phyloP scores from a whole-genome alignment of 2,888 invertebrate species.

The Eilema caniola region DNA sequence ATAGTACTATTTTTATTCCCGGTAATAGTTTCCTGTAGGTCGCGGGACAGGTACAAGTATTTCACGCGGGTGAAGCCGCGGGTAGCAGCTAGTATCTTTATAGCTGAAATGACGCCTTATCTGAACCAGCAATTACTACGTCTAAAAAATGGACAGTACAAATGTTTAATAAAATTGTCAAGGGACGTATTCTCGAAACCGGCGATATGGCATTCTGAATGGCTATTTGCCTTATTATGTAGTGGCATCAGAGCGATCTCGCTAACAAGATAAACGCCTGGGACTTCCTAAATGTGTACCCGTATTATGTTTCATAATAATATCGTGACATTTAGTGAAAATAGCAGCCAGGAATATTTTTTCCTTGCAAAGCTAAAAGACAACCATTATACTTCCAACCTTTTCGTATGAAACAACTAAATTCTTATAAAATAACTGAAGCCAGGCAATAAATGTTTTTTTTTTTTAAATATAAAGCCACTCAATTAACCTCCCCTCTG shows the following conservation, averaged over 20 bases:
- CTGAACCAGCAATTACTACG: background rate
- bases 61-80: too few relatives aligned
- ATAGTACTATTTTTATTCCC: too few relatives aligned
- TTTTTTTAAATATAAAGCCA: too few relatives aligned
- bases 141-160: background rate
- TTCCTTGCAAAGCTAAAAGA: background rate
- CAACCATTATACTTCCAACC: background rate
- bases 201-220: conserved; percentile 15
- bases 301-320: conserved; percentile 31
- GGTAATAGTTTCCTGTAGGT: too few relatives aligned
- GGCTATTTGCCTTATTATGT: conserved; percentile 43
- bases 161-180: conserved; percentile 18
- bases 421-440: too few relatives aligned
- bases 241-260: conserved; percentile 21
- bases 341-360: background rate
- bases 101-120: background rate
- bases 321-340: background rate
- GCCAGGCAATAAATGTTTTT: too few relatives aligned
- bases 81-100: background rate
- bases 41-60: too few relatives aligned
- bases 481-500: too few relatives aligned
- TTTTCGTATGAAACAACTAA: background rate
- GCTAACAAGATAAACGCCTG: conserved; percentile 43
- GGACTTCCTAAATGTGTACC: conserved; percentile 38
- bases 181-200: conserved; percentile 17